phyloP scores from a whole-genome alignment of 2,113 vertebrate species.

The Eudyptes chrysolophus region DNA sequence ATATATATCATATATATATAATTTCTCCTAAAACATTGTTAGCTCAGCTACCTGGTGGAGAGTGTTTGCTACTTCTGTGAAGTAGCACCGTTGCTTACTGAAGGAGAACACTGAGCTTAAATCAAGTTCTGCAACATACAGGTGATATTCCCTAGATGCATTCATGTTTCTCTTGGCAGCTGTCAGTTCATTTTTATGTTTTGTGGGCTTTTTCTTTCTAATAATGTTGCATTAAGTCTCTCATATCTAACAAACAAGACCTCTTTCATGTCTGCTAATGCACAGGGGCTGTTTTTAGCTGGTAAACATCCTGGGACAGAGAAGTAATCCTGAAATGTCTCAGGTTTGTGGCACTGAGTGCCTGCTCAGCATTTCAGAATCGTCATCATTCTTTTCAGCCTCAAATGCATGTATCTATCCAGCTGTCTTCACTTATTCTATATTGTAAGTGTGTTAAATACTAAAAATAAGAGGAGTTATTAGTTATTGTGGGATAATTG shows the following conservation, averaged over 20 bases:
- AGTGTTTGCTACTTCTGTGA: background rate
- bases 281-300: background rate
- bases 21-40: background rate
- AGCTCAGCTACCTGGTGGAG: background rate
- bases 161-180: background rate
- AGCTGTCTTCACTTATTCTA: background rate
- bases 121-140: background rate
- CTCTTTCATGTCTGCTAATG: background rate
- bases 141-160: background rate
- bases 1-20: background rate
- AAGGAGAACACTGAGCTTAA: background rate
- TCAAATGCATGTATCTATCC: background rate
- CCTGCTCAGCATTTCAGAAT: background rate
- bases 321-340: background rate
- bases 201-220: background rate
- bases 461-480: conserved; percentile 37
- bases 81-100: background rate
- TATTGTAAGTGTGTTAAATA: background rate
- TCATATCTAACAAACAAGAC: background rate
- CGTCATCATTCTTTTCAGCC: background rate
- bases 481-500: conserved; percentile 40
- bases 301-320: background rate
- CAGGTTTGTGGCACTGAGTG: background rate
- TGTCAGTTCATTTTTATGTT: background rate
- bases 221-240: background rate